Percentiles rank a stretch among this genome's conserved stretches.
phyloP scores from a whole-genome alignment of 2,113 vertebrate species.

The Myxocyprinus asiaticus region DNA sequence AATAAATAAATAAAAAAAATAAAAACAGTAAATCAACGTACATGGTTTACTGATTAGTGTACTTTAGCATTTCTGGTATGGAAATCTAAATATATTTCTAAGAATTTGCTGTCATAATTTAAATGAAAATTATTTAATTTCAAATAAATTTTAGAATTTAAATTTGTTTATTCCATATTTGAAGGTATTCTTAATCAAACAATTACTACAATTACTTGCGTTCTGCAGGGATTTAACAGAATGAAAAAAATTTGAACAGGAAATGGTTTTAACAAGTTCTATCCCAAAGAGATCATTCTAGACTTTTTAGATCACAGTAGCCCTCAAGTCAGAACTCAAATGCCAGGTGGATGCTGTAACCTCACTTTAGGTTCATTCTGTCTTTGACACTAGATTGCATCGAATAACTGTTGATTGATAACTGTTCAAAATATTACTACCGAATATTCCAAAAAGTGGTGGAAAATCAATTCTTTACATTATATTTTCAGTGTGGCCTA shows the following conservation, averaged over 20 bases:
- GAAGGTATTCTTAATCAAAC: too few species aligned
- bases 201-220: too few species aligned
- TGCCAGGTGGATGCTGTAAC: conserved; percentile 82
- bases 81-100: neutral
- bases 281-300: neutral
- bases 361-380: conserved; percentile 72
- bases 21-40: neutral
- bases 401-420: conserved; percentile 49
- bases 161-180: too few species aligned
- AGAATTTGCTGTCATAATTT: neutral
- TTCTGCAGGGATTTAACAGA: too few species aligned
- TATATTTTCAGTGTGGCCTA: neutral
- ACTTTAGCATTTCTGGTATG: neutral
- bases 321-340: conserved; percentile 68
- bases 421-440: conserved; percentile 38
- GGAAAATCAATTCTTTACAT: neutral
- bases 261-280: too few species aligned
- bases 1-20: neutral
- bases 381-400: conserved; percentile 72
- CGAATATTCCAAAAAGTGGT: conserved; percentile 53
- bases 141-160: conserved; percentile 13
- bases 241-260: too few species aligned
- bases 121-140: conserved; percentile 2
- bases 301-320: conserved; percentile 7
- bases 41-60: too few species aligned